Base-by-base conservation (phyloP, 2,888 invertebrate species). In the Gerris lacustris region DNA sequence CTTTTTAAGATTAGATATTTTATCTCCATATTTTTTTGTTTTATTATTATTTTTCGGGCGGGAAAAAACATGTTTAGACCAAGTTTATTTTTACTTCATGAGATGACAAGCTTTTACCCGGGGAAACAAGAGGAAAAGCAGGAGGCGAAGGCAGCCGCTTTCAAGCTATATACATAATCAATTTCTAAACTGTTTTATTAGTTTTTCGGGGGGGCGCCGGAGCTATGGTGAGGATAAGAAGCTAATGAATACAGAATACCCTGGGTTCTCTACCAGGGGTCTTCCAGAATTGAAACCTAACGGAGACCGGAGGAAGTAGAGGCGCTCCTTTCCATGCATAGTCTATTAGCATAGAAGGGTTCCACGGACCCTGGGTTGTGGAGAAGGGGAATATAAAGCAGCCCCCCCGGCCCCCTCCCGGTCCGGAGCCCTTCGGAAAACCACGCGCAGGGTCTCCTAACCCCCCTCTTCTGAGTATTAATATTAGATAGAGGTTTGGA, bases 121-220 rank as follows among this genome's bases (percentile, higher is more conserved):
- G 31, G 55, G 55, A 55, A 11, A 15, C 9, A 11, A 55, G 15
- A 5, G 15, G 15, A 9, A 55, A 55, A 15, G 55, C 55, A 2
- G 55, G 5, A 15, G 55, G 55, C 9, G n/a, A n/a, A n/a, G n/a
- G n/a, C n/a, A n/a, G n/a, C n/a, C n/a, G 55, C 55, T 55, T 11
- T 15, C 55, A 55, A 15, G 55, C 55, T 55, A 55, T 55, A 55
- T 55, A 55, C 55, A 55, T 55, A 55, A 55, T 55, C 55, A 55
- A 55, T 55, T 55, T 55, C 55, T 55, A 55, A 55, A 55, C 55
- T 55, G 55, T 55, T 55, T 55, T 55, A 55, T 55, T 55, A 55
- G 55, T 55, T 55, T 55, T 55, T 55, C 55, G 9, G 9, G 9
- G 31, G 31, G 31, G 31, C 31, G 31, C 31, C 31, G 31, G 31